Evolutionary conservation across 1,140 invertebrate genomes (phyloP).

Genomic region (Atta colombica): DNA sequence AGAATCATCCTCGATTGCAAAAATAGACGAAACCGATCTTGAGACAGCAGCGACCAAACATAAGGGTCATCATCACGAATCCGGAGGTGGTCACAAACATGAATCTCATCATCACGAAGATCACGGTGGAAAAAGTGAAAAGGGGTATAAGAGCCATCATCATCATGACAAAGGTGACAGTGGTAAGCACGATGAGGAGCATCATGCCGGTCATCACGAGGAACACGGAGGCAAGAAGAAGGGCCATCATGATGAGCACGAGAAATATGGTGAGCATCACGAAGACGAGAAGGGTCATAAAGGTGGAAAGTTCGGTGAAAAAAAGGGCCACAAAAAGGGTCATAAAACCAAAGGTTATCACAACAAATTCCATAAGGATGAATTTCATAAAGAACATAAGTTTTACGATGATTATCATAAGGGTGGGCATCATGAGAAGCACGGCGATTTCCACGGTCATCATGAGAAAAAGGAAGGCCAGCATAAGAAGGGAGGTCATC

Average conservation of each 20-base stretch:
- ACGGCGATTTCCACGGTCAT: conserved; percentile 90
- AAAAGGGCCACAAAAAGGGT: conserved; percentile 93
- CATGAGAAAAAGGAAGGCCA: conserved; percentile 91
- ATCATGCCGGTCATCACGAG: conserved; percentile 88
- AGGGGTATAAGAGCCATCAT: conserved; percentile 90
- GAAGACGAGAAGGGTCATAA: conserved; percentile 92
- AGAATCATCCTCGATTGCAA: neutral
- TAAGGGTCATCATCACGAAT: conserved; percentile 39
- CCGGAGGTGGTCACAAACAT: conserved; percentile 88
- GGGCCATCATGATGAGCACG: conserved; percentile 91
- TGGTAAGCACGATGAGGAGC: conserved; percentile 88
- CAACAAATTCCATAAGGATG: conserved; percentile 93
- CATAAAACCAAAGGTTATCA: conserved; percentile 92
- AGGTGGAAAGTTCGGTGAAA: conserved; percentile 91
- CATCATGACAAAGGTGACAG: conserved; percentile 90
- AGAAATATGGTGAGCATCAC: conserved; percentile 90
- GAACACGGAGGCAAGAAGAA: conserved; percentile 92
- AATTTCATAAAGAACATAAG: conserved; percentile 94
- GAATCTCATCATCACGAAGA: conserved; percentile 89
- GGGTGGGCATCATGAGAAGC: conserved; percentile 90
- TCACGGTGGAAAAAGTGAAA: conserved; percentile 90
- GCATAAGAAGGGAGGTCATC: conserved; percentile 91
- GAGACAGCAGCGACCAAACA: conserved; percentile 39
- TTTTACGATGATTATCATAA: conserved; percentile 94
- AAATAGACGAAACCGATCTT: conserved; percentile 36